These are phyloP conservation scores for Drosophila kohkoa DNA, from an alignment of 1,140 invertebrate species.

Conservation along the genomic window DNA sequence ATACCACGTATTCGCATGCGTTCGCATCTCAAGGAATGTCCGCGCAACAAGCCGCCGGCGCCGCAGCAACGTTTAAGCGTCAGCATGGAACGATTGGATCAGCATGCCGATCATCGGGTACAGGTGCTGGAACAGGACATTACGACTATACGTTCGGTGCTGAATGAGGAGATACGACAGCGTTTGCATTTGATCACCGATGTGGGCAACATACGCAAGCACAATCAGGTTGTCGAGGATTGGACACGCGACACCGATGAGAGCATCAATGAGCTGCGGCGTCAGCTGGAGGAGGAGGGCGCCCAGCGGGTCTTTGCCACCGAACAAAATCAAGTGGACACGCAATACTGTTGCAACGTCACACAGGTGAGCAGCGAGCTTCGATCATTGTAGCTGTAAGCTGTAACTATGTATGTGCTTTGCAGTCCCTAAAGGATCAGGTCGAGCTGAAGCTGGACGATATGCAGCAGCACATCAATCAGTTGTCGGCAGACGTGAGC, in stretches of 20 bases:
- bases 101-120: slow-evolving; percentile 67
- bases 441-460: slow-evolving; percentile 62
- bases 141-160: slow-evolving; percentile 70
- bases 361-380: slow-evolving; percentile 55
- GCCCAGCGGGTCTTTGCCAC: slow-evolving; percentile 51
- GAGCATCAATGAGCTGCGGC: slow-evolving; percentile 48
- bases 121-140: slow-evolving; percentile 77
- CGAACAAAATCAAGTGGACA: slow-evolving; percentile 70
- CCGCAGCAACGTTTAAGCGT: slow-evolving; percentile 44
- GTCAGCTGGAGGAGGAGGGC: slow-evolving; percentile 67
- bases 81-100: slow-evolving; percentile 71
- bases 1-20: slow-evolving; percentile 87
- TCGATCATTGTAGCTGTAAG: too few species aligned
- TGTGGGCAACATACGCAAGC: slow-evolving; percentile 79
- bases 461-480: slow-evolving; percentile 72
- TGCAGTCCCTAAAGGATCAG: slow-evolving; percentile 67
- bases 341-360: slow-evolving; percentile 68
- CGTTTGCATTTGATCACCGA: slow-evolving; percentile 81
- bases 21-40: slow-evolving; percentile 87
- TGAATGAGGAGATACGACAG: slow-evolving; percentile 83
- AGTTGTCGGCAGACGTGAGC: slow-evolving; percentile 66
- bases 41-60: slow-evolving; percentile 67
- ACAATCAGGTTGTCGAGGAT: slow-evolving; percentile 82
- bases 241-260: slow-evolving; percentile 79
- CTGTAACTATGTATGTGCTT: background rate